Percentiles rank a stretch among this genome's conserved stretches.
Evolutionary conservation across 2,797 vertebrate genomes (phyloP).

Genomic region (Tokudaia muenninki): DNA sequence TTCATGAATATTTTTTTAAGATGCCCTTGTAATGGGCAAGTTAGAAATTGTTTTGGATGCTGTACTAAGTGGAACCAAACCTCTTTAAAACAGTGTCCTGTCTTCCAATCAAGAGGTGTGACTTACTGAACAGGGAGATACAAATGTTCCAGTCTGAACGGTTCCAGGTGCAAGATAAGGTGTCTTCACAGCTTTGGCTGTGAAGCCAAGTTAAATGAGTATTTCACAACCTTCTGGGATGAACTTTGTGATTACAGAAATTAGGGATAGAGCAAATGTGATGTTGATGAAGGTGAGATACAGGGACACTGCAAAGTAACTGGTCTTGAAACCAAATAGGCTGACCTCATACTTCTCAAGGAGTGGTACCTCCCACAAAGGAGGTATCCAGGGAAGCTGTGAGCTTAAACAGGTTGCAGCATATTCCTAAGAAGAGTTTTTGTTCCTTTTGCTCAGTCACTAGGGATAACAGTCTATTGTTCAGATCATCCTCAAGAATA

Average conservation of each 20-base stretch:
- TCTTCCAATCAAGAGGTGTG: slow-evolving; percentile 1
- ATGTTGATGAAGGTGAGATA: neutral
- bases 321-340: slow-evolving; percentile 19
- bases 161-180: slow-evolving; percentile 57
- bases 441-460: neutral
- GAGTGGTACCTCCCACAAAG: neutral
- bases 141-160: slow-evolving; percentile 43
- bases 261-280: neutral
- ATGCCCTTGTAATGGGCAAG: slow-evolving; percentile 19
- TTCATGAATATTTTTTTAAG: neutral
- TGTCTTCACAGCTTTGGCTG: neutral
- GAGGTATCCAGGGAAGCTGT: neutral
- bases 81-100: slow-evolving; percentile 58
- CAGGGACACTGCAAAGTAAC: neutral
- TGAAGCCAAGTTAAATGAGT: slow-evolving; percentile 63
- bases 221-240: neutral
- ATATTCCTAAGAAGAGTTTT: slow-evolving; percentile 58
- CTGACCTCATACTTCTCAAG: neutral
- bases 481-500: slow-evolving; percentile 50
- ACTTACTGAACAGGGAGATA: slow-evolving; percentile 33
- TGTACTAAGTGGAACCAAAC: neutral
- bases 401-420: neutral
- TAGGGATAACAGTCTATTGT: slow-evolving; percentile 33
- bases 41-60: slow-evolving; percentile 61
- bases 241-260: slow-evolving; percentile 66